Evolutionary conservation across 2,797 vertebrate species (phyloP), one percentile per base, ranked within the genome.

Genomic region (Darevskia nairensis): DNA sequence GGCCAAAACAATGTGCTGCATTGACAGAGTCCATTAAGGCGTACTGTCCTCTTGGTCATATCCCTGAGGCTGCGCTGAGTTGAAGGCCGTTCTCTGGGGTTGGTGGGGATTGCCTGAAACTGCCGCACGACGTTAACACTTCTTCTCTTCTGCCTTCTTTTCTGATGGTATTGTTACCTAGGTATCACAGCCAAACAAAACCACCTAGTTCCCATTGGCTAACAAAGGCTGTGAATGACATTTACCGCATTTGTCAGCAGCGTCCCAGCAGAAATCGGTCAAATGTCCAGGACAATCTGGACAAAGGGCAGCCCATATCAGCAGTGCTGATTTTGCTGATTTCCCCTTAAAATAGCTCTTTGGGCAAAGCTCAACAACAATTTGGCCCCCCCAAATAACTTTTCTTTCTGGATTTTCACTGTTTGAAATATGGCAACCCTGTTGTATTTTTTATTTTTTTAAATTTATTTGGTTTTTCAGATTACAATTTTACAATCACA

Each of bases 61-160:
- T 81, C 72, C 27, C 32, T 55, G 82, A 74, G 86, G 78, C 82
- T 86, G 77, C 71, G 83, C 89, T 90, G 66, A 55, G 50, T 55
- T 13, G 61, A 84, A 85, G 84, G 55, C 1, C 21, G 78, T 59
- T 66, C 87, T 89, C 69, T 29, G 59, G 86, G 72, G 21, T 86
- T 39, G 72, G 44, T 68, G 27, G 85, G 13, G 86, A 88, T 82
- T 90, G 74, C 92, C 89, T 88, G 86, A n/a, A 71, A 85, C 78
- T 55, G n/a, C 13, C 94, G 83, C 21, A 72, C 84, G 88, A 85
- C 35, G 68, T 87, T 91, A 87, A 80, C 75, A 83, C 69, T 86
- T 88, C 0, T 35, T 68, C 72, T 77, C 77, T 85, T 59, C 83
- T 86, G 35, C 50, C 50, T 75, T 86, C 86, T 92, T 84, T 8